Evolutionary conservation across 1,140 invertebrate species (phyloP).

Genomic region (Drosophila pandora): DNA sequence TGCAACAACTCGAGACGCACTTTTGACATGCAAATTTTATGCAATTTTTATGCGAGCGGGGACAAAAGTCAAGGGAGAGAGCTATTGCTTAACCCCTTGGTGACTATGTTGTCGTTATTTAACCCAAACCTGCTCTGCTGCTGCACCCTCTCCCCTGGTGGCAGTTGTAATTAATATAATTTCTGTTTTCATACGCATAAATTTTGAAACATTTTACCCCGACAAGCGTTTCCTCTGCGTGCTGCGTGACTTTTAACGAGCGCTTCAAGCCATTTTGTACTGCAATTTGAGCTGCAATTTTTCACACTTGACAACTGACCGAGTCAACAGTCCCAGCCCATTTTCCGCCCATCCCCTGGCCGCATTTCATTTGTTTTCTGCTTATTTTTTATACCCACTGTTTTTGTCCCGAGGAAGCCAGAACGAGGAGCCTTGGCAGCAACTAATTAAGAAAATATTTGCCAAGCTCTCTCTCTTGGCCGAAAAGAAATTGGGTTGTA

Average conservation of each 20-base stretch:
- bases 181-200: slow-evolving; percentile 75
- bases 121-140: slow-evolving; percentile 18
- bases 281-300: slow-evolving; percentile 78
- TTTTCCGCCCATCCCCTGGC: not conserved
- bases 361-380: not conserved
- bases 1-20: slow-evolving; percentile 62
- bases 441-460: slow-evolving; percentile 82
- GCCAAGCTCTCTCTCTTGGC: slow-evolving; percentile 45
- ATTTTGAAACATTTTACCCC: slow-evolving; percentile 60
- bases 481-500: slow-evolving; percentile 25
- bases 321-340: slow-evolving; percentile 15
- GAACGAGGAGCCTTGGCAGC: slow-evolving; percentile 40
- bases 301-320: slow-evolving; percentile 78
- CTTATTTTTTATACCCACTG: not conserved
- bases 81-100: slow-evolving; percentile 23
- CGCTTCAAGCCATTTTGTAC: slow-evolving; percentile 77
- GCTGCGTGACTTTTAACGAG: slow-evolving; percentile 80
- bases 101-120: slow-evolving; percentile 32
- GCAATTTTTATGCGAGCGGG: slow-evolving; percentile 51
- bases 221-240: slow-evolving; percentile 21
- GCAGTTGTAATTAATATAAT: slow-evolving; percentile 78
- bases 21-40: slow-evolving; percentile 81
- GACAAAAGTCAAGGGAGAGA: slow-evolving; percentile 18
- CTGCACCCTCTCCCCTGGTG: slow-evolving; percentile 3
- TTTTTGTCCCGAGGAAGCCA: slow-evolving; percentile 16